These are phyloP conservation scores for Zoanthus sansibaricus DNA, from an alignment of 92 coral and sea anemone species.

Conservation along the genomic window DNA sequence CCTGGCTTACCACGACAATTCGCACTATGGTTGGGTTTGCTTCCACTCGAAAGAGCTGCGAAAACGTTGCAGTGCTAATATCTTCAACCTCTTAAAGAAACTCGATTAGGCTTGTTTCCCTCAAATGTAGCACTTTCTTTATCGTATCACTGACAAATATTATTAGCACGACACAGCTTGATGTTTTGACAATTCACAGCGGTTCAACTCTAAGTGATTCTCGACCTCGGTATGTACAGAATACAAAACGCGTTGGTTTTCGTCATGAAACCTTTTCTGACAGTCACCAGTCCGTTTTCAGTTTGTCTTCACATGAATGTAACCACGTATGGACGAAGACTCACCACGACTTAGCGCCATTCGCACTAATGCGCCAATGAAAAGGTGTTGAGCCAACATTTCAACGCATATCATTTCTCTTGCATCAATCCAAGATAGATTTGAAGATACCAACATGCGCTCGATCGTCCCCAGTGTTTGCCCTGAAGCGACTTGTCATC, in stretches of 20 bases:
- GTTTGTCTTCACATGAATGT: conserved; percentile 13
- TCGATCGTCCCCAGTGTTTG: background rate
- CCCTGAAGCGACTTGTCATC: conserved; percentile 3
- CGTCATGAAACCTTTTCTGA: background rate
- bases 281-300: background rate
- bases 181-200: background rate
- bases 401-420: conserved; percentile 21
- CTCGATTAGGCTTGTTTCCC: conserved; percentile 15
- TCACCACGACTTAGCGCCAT: background rate
- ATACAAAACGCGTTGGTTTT: background rate
- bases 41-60: conserved; percentile 20
- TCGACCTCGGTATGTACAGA: background rate
- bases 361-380: conserved; percentile 6
- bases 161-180: background rate
- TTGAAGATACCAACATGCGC: background rate
- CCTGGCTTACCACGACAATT: background rate
- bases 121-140: background rate
- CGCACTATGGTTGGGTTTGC: background rate
- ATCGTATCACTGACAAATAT: conserved; percentile 13
- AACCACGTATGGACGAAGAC: background rate
- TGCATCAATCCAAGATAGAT: conserved; percentile 20
- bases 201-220: background rate
- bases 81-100: conserved; percentile 14
- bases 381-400: conserved; percentile 16
- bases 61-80: conserved; percentile 4